These are phyloP conservation scores for Poecilia gillii DNA, from an alignment of 2,797 vertebrate genomes.

Conservation along the genomic window DNA sequence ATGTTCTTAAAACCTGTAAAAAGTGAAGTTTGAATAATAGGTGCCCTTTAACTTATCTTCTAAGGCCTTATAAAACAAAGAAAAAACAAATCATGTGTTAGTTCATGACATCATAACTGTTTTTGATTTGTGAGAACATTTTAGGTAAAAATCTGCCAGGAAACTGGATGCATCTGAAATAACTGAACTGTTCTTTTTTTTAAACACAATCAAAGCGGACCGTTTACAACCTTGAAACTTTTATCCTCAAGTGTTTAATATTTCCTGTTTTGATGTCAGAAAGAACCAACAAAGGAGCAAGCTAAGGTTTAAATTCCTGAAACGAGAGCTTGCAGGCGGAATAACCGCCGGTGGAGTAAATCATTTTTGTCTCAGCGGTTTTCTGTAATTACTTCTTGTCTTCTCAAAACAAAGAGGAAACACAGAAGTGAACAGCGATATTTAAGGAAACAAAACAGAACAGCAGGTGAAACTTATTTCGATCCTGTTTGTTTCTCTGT, in stretches of 20 bases:
- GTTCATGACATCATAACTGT: not conserved
- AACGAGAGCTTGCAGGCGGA: slow-evolving; percentile 6
- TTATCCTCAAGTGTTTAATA: not conserved
- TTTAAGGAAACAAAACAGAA: slow-evolving; percentile 32
- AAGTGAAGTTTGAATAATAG: no score
- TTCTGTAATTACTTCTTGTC: slow-evolving; percentile 50
- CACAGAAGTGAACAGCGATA: slow-evolving; percentile 19
- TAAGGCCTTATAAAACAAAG: not conserved
- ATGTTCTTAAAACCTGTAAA: no score
- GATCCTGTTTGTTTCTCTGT: slow-evolving; percentile 19
- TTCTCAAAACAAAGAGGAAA: slow-evolving; percentile 18
- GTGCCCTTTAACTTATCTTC: no score
- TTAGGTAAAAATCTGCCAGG: not conserved
- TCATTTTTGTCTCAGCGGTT: slow-evolving; percentile 46
- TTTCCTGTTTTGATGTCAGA: not conserved
- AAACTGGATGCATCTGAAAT: not conserved
- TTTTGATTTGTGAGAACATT: not conserved
- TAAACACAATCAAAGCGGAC: not conserved
- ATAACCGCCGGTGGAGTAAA: slow-evolving; percentile 21
- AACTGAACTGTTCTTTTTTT: not conserved
- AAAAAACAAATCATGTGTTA: not conserved
- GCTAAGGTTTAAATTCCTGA: slow-evolving; percentile 1
- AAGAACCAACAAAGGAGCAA: slow-evolving; percentile 7
- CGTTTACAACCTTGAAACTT: not conserved
- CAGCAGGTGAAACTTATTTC: slow-evolving; percentile 41